Evolutionary conservation across 2,113 vertebrate genomes (phyloP).

Genomic region (Microtus oregoni): DNA sequence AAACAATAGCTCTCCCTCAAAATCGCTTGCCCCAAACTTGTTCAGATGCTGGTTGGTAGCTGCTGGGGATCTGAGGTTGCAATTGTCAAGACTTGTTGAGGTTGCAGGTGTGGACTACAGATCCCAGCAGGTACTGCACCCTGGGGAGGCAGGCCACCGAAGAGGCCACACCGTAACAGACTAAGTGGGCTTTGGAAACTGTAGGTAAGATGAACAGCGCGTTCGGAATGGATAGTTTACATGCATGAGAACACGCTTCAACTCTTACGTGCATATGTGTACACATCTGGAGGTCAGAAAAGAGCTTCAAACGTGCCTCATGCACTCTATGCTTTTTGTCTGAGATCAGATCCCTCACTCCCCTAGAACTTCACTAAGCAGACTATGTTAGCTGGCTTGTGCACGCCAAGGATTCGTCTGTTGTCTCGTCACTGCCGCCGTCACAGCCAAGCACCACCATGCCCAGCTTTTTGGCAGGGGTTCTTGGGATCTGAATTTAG

Average conservation of each 20-base stretch:
- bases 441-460: background rate
- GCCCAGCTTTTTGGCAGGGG: no score
- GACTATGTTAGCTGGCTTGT: background rate
- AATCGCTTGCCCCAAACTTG: background rate
- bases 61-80: background rate
- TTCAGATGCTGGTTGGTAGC: background rate
- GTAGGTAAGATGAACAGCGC: background rate
- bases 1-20: background rate
- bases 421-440: background rate
- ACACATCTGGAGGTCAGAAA: background rate
- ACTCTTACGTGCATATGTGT: background rate
- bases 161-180: background rate
- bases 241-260: background rate
- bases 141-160: background rate
- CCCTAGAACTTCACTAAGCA: background rate
- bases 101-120: background rate
- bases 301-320: background rate
- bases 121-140: background rate
- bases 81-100: background rate
- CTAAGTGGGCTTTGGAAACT: conserved; percentile 9
- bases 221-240: background rate
- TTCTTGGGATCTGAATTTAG: background rate
- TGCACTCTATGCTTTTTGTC: background rate
- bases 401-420: background rate
- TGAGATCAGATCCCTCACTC: background rate